phyloP scores from a whole-genome alignment of 2,888 invertebrate species.

The Acleris literana region DNA sequence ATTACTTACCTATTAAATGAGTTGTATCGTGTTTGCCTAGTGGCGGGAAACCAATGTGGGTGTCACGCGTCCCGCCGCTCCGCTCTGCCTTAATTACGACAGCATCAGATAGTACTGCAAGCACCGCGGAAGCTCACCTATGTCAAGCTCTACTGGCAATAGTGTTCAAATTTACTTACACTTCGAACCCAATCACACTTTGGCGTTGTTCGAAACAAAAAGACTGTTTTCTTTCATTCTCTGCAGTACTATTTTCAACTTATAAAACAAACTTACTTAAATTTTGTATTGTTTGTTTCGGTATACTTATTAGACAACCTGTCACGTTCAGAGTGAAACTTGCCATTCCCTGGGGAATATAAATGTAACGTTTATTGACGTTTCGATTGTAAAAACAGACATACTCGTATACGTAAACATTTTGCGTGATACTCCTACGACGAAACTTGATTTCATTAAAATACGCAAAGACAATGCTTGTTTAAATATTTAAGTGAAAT shows the following conservation, averaged over 20 bases:
- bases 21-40: slow-evolving; percentile 6
- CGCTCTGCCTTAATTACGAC: not conserved
- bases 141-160: too few relatives aligned
- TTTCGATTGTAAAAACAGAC: not conserved
- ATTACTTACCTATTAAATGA: slow-evolving; percentile 11
- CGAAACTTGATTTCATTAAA: not conserved
- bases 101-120: not conserved
- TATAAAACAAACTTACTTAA: too few relatives aligned
- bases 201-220: not conserved
- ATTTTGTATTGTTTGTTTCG: not conserved
- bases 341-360: not conserved
- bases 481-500: slow-evolving; percentile 44
- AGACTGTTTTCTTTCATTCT: not conserved
- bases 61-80: not conserved
- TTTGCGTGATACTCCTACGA: too few relatives aligned
- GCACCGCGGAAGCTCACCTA: too few relatives aligned
- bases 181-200: not conserved
- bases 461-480: slow-evolving; percentile 39
- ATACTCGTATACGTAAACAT: not conserved
- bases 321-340: slow-evolving; percentile 5
- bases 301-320: not conserved
- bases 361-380: slow-evolving; percentile 8
- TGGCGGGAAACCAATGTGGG: slow-evolving; percentile 15
- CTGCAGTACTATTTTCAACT: not conserved
- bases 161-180: not conserved